phyloP scores from a whole-genome alignment of 2,113 vertebrate genomes.

The Perca flavescens region DNA sequence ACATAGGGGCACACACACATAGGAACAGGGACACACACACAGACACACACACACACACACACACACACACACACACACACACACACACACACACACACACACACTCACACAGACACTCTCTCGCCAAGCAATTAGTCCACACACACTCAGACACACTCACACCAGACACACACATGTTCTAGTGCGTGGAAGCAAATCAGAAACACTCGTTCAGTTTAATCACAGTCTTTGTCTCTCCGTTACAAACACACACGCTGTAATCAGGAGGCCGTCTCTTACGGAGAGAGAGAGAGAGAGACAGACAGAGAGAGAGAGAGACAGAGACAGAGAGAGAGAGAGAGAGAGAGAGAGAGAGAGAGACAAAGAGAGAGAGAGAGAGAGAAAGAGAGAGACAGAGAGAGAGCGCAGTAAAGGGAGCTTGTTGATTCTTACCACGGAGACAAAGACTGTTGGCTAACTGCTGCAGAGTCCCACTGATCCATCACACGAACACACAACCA shows the following conservation, averaged over 20 bases:
- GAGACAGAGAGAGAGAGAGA: too few relatives aligned
- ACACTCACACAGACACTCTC: background rate
- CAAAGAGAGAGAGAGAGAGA: too few relatives aligned
- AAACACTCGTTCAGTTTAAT: constrained; percentile 33
- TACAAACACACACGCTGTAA: constrained; percentile 23
- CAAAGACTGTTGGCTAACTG: background rate
- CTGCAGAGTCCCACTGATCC: too few relatives aligned
- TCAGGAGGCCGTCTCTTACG: constrained; percentile 25
- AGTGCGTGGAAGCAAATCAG: constrained; percentile 7
- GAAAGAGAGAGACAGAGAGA: too few relatives aligned
- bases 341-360: too few relatives aligned
- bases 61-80: background rate
- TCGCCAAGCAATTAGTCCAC: background rate
- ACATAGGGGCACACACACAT: too few relatives aligned
- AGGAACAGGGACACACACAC: too few relatives aligned
- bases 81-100: background rate
- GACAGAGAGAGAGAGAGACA: too few relatives aligned
- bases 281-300: background rate
- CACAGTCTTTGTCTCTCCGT: constrained; percentile 4
- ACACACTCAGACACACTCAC: constrained; percentile 23
- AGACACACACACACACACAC: too few relatives aligned
- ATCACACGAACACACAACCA: too few relatives aligned
- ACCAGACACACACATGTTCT: constrained; percentile 14
- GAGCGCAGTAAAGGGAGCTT: background rate
- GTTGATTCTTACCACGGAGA: constrained; percentile 3